Evolutionary conservation across 2,797 vertebrate genomes (phyloP), one percentile per base, ranked within the genome.

Genomic region (Catamblyrhynchus diadema): DNA sequence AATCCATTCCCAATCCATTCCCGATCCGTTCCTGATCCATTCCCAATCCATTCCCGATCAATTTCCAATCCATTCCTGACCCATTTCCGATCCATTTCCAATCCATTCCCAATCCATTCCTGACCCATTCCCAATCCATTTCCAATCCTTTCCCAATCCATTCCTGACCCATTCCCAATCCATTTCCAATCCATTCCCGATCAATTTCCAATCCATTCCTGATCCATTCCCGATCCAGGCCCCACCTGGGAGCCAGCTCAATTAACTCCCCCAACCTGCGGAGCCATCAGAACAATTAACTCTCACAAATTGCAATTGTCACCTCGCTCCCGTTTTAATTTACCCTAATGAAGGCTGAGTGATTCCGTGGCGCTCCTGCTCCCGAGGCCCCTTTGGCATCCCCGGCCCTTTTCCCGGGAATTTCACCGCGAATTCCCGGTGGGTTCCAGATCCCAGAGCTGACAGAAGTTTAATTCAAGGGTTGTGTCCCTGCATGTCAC

Each of bases 131-230:
- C 50, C 1, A 1, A 51, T 30, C 28, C 27, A 18, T 51, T 7
- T 6, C 48, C 1, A 1, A 50, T 50, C 27, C 17, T 21, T 53
- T 9, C 5, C 19, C 12, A 1, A 32, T 53, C 28, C 51, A 20
- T 21, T 20, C 8, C 30, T 1, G 1, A 53, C 21, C 51, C 8
- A 30, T 32, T 32, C 5, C 50, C 3, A 0, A 53, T 20, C 30
- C 12, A 32, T 32, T 20, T 7, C 51, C 3, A 7, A 20, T 53
- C 50, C 11, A 20, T 32, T 12, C 17, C 28, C 42, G 15, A 39
- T 22, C 51, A 8, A 53, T 32, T 5, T 1, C 18, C 7, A 1
- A 22, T 21, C 32, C 53, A n/a, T n/a, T 9, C 12, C 32, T 1
- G 4, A 54, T 54, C 53, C 32, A 14, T n/a, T 6, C 20, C 20